Conservation (phyloP, 37 sponge, comb jelly and placozoan species). For the Beroe forskalii region DNA sequence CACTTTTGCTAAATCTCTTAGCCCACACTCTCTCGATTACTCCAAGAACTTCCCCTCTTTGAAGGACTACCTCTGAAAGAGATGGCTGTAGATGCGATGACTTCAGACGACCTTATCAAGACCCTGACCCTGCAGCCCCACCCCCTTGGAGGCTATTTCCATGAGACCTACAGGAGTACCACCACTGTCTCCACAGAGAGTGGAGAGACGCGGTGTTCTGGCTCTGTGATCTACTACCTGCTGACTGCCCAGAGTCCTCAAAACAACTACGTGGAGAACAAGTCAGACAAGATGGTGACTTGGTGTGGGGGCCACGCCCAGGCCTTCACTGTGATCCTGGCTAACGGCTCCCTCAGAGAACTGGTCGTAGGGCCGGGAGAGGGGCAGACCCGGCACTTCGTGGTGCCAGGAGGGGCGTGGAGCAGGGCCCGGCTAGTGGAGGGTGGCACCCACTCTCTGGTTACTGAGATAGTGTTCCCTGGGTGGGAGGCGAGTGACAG, state of each 20-base stretch:
- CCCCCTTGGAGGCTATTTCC: conserved; percentile 6
- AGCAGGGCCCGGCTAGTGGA: not conserved
- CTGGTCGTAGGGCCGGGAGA: conserved; percentile 6
- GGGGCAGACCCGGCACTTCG: not conserved
- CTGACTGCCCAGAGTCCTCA: not conserved
- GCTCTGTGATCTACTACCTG: not conserved
- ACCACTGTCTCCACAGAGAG: not conserved
- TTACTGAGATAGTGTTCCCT: conserved; percentile 4
- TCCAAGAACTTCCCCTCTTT: no score
- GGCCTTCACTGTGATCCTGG: not conserved
- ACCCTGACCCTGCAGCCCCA: not conserved
- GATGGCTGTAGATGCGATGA: not conserved
- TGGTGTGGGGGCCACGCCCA: conserved; percentile 12
- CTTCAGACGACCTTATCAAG: not conserved
- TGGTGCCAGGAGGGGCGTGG: conserved; percentile 14
- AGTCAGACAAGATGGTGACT: not conserved
- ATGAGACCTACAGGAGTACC: not conserved
- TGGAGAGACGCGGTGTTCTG: not conserved
- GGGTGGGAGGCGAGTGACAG: conserved; percentile 9
- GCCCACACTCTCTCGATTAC: no score
- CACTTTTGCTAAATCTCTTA: no score
- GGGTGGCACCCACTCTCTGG: not conserved
- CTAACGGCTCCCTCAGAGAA: not conserved
- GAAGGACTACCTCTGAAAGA: no score
- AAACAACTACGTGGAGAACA: not conserved